Evolutionary conservation across 2,113 vertebrate genomes (phyloP).

Genomic region (Falcunculus frontatus): DNA sequence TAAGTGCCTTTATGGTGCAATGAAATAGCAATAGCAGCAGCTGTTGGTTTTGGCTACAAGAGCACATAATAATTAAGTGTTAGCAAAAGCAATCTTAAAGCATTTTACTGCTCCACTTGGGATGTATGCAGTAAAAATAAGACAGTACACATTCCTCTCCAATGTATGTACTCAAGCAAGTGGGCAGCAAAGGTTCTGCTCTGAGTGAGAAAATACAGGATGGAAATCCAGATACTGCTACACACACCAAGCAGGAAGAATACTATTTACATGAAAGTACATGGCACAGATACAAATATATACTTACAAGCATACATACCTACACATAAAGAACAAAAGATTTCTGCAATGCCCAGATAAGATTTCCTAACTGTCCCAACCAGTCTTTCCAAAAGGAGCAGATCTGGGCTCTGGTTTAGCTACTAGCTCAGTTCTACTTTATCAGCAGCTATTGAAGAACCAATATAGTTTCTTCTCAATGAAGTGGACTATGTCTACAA

Average conservation of each 20-base stretch:
- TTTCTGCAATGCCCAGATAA: background rate
- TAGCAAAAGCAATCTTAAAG: background rate
- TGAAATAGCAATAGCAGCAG: background rate
- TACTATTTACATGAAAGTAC: background rate
- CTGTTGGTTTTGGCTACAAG: background rate
- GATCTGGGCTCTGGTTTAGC: background rate
- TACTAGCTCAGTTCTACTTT: background rate
- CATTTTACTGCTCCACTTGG: background rate
- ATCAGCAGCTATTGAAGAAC: background rate
- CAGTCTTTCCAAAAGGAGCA: background rate
- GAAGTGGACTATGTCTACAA: background rate
- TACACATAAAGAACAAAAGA: background rate
- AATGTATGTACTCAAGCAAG: background rate
- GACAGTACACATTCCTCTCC: background rate
- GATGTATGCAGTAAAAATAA: background rate
- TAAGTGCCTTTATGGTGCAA: background rate
- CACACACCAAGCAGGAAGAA: background rate
- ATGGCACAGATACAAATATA: background rate
- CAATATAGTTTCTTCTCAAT: background rate
- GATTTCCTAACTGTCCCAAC: background rate
- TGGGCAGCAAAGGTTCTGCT: background rate
- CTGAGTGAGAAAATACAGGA: background rate
- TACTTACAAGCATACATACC: background rate
- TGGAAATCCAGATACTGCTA: background rate
- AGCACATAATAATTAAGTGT: background rate